Base-by-base conservation (phyloP, 2,888 invertebrate species). In the Lasius fuliginosus region DNA sequence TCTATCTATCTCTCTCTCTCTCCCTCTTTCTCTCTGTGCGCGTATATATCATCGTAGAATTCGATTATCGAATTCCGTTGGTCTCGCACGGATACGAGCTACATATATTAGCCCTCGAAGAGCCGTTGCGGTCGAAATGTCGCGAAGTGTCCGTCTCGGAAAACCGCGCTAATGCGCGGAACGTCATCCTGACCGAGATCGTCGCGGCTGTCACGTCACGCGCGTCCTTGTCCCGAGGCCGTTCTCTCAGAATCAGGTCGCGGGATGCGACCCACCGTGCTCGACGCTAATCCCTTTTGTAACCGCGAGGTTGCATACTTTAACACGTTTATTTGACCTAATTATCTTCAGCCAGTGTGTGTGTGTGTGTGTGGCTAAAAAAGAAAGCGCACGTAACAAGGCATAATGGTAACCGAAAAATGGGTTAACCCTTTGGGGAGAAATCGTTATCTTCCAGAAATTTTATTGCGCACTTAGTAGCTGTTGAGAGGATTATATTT, bases 1-100 rank as follows among this genome's bases (percentile, higher is more conserved):
- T 6, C 49, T 8, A n/a, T 53, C 53, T 53, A 6, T n/a, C n/a
- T n/a, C 6, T 18, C 46, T 46, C 42, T 46, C 15, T 46, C 15
- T 46, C 46, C 5, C 46, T 46, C 46, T 46, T 12, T 46, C 46
- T 42, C n/a, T 58, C 9, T 15, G 15, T 46, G 15, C 18, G 15
- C 40, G 58, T 30, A 12, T 56, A 27, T 23, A 40, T 60, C 68
- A 42, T 8, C 18, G 18, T 60, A 62, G 27, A 49, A 82, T 69
- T 79, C 46, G 79, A 81, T 81, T 81, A 81, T 71, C 36, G 60
- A n/a, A 81, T 81, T 81, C 79, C 79, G 46, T 60, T 60, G 60
- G 46, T 62, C 18, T 33, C 40, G 11, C 69, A 69, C 11, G 30
- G 42, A 40, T 42, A 46, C 68, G 12, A 27, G n/a, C 18, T 23